Evolutionary conservation across 2,113 vertebrate species (phyloP).

Genomic region (Gnathonemus longibarbis): DNA sequence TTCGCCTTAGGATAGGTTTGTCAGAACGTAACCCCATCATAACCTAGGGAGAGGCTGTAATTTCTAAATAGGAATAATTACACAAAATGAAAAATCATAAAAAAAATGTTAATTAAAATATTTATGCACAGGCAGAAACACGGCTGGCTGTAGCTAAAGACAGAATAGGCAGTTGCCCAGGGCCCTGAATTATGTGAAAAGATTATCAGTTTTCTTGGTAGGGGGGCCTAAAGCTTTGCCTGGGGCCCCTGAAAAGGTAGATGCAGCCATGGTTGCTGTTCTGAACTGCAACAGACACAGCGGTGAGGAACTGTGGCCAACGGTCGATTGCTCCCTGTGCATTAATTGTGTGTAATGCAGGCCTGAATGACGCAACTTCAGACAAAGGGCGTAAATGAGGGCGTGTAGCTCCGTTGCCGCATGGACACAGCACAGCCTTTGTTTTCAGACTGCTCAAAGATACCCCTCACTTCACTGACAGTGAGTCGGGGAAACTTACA

Average conservation of each 20-base stretch:
- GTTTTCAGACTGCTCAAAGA: background rate
- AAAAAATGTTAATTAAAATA: background rate
- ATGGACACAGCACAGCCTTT: background rate
- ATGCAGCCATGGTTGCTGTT: background rate
- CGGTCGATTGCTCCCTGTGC: background rate
- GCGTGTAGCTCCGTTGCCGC: background rate
- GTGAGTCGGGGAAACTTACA: slow-evolving; percentile 60
- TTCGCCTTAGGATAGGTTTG: too few species aligned
- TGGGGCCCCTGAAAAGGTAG: background rate
- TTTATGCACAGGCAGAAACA: background rate
- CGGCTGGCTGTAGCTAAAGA: background rate
- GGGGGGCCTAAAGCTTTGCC: background rate
- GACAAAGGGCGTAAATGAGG: background rate
- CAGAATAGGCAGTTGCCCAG: too few species aligned
- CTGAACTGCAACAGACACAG: background rate
- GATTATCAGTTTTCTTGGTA: background rate
- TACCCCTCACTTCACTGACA: background rate
- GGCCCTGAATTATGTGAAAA: background rate
- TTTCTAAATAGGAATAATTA: too few species aligned
- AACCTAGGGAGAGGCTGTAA: too few species aligned
- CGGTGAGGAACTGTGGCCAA: background rate
- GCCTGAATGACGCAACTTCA: background rate
- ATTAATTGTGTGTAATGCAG: background rate
- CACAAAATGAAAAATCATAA: background rate
- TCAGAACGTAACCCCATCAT: too few species aligned